These are phyloP conservation scores for Aethes cnicana DNA, from an alignment of 2,888 invertebrate species.

Conservation along the genomic window DNA sequence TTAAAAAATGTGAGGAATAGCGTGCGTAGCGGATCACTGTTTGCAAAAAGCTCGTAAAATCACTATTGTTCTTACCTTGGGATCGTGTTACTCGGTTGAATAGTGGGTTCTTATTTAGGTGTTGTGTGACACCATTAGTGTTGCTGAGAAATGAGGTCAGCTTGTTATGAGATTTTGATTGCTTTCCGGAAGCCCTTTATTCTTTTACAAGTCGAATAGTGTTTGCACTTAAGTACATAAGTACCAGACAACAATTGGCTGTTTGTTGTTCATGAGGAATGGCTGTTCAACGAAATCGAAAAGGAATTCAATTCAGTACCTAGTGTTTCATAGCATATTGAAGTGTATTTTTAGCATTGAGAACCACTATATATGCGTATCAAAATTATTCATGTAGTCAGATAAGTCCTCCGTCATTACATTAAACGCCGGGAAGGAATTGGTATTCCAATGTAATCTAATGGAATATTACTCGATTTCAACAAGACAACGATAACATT, in stretches of 20 bases:
- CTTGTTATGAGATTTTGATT: conserved; percentile 33
- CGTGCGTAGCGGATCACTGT: not conserved
- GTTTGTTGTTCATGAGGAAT: too few species aligned
- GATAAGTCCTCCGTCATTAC: too few species aligned
- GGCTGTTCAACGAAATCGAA: not conserved
- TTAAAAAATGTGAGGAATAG: not conserved
- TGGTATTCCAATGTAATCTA: conserved; percentile 15
- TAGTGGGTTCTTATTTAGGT: conserved; percentile 30
- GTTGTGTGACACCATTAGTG: conserved; percentile 31
- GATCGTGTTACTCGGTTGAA: conserved; percentile 28
- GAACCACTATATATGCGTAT: too few species aligned
- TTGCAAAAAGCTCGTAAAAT: conserved; percentile 15
- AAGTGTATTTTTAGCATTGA: too few species aligned
- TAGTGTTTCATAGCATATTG: too few species aligned
- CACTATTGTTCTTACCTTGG: conserved; percentile 24
- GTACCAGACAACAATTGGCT: not conserved
- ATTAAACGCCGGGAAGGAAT: conserved; percentile 2
- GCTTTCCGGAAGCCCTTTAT: conserved; percentile 30
- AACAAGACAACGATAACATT: conserved; percentile 15
- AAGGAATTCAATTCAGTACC: too few species aligned
- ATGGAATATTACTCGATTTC: conserved; percentile 13
- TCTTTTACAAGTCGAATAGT: conserved; percentile 14
- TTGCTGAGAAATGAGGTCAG: conserved; percentile 32
- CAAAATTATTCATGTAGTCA: too few species aligned
- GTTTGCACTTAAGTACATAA: too few species aligned